Evolutionary conservation across 2,113 vertebrate genomes (phyloP).

Genomic region (Pomatorhinus ruficollis): DNA sequence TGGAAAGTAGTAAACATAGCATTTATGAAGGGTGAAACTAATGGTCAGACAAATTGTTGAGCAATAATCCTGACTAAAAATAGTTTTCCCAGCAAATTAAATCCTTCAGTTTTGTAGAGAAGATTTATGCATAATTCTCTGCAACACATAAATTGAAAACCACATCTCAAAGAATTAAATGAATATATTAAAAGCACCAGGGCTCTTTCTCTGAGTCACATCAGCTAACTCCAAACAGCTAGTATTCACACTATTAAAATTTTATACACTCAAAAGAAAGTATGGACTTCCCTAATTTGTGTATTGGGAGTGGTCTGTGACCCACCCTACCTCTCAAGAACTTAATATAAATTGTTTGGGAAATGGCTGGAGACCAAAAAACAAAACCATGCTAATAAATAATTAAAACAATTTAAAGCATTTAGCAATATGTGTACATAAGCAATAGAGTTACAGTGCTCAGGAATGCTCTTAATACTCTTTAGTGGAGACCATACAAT

Average conservation of each 20-base stretch:
- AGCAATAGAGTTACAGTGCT: not conserved
- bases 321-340: not conserved
- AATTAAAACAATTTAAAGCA: not conserved
- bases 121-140: not conserved
- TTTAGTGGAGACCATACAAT: not conserved
- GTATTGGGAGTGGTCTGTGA: accelerated
- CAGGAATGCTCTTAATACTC: not conserved
- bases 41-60: not conserved
- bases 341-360: not conserved
- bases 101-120: not conserved
- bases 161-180: not conserved
- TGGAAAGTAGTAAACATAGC: not conserved
- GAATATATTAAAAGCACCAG: not conserved
- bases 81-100: not conserved
- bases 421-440: accelerated
- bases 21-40: not conserved
- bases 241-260: not conserved
- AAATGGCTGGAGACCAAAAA: not conserved
- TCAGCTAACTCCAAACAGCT: not conserved
- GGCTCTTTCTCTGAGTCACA: not conserved
- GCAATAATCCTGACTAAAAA: not conserved
- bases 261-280: not conserved
- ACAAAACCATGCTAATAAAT: not conserved
- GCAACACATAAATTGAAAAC: not conserved
- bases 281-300: not conserved